These are phyloP conservation scores for Syrmaticus mikado DNA, from an alignment of 2,113 vertebrate species.

Conservation along the genomic window DNA sequence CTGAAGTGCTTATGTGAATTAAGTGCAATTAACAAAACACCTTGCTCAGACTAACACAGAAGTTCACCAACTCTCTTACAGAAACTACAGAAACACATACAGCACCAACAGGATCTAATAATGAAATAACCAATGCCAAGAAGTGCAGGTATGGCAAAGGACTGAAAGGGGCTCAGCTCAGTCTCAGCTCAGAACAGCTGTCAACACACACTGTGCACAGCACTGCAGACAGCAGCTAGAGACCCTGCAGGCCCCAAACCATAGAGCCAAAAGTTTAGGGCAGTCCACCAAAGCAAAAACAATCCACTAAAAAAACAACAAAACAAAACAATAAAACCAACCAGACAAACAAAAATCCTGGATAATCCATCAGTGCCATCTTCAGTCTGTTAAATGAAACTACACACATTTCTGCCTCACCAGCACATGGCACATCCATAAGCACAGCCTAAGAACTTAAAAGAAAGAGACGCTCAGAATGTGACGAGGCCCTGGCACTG, in stretches of 20 bases:
- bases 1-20: not conserved
- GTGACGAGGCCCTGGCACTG: not conserved
- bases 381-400: not conserved
- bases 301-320: too few relatives aligned
- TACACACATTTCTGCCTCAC: not conserved
- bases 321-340: not conserved
- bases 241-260: not conserved
- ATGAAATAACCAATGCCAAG: not conserved
- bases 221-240: fast-evolving
- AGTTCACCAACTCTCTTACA: not conserved
- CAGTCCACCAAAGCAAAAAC: not conserved
- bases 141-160: not conserved
- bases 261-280: not conserved
- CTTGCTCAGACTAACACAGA: not conserved
- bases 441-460: fast-evolving
- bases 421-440: fast-evolving
- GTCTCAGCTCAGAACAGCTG: not conserved
- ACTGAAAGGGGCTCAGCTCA: fast-evolving
- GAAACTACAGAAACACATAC: fast-evolving
- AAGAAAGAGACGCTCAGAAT: not conserved
- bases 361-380: fast-evolving
- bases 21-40: not conserved
- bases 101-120: not conserved
- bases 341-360: not conserved
- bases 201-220: fast-evolving